Base-by-base conservation (phyloP, 35 echinoderm and acorn worm genomes). In the Hemicentrotus pulcherrimus region DNA sequence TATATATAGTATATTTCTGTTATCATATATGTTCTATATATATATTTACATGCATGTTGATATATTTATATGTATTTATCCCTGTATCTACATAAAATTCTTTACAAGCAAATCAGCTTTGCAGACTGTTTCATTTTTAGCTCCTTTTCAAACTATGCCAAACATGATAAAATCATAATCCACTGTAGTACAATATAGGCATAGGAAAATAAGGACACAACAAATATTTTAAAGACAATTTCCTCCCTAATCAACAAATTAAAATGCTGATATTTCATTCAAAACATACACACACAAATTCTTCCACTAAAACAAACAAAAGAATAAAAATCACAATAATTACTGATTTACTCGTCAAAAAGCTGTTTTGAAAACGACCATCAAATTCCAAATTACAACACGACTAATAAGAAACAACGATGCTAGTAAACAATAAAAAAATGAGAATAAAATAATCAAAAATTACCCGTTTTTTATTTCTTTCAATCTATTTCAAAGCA, bases 1-100 rank as follows among this genome's bases (percentile, higher is more conserved):
- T 55, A 92, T 93, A 93, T 90, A 90, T 90, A 90, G 32, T 90
- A 90, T 90, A 90, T 90, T 90, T 90, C 88, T 90, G 88, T 90
- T 45, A 90, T 90, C 88, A 90, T 90, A 90, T 45, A 90, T 33
- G 88, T 18, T 90, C 88, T 90, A 90, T 90, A 90, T 93, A 93
- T 93, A 93, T 93, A 93, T 93, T 50, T 93, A 93, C 48, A 93
- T 93, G 45, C 48, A 93, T 58, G 30, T 50, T 50, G 16, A 93
- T 93, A 93, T 93, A 93, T 93, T 58, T 93, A 55, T 31, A 93
- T 58, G 91, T 33, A 93, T 93, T 58, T 93, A 48, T 93, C 91
- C 91, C 91, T 93, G 91, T 47, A 93, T 47, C 91, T 93, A 93
- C 48, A 55, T 58, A 93, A 47, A 90, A 47, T 88, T 90, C 48